Evolutionary conservation across 2,797 vertebrate species (phyloP).

Genomic region (Pseudotriccus pelzelni): DNA sequence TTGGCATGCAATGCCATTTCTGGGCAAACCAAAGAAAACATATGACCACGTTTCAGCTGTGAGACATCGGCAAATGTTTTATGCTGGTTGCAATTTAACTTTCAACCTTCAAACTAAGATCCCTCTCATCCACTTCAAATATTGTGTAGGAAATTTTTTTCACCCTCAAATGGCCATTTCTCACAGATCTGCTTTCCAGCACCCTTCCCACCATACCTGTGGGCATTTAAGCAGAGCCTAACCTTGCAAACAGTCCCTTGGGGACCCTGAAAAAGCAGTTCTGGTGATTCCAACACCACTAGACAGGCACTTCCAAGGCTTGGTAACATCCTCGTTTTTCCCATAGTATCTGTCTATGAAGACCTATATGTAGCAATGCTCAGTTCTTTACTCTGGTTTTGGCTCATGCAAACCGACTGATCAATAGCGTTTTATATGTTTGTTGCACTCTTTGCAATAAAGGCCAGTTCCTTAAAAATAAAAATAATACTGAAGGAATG

Average conservation of each 20-base stretch:
- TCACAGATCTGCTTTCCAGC: neutral
- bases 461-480: neutral
- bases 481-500: constrained; percentile 19
- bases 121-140: neutral
- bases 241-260: neutral
- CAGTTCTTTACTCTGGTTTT: neutral
- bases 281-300: accelerated
- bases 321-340: neutral
- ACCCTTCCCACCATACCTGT: neutral
- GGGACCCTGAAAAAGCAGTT: neutral
- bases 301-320: neutral
- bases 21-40: neutral
- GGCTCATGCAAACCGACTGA: neutral
- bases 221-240: neutral
- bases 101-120: neutral
- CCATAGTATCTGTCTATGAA: neutral
- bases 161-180: neutral
- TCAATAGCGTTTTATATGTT: neutral
- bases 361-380: accelerated
- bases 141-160: neutral
- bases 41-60: neutral
- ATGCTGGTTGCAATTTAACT: neutral
- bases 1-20: neutral
- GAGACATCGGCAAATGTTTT: neutral
- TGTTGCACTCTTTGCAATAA: neutral